Conservation (phyloP, 2,797 vertebrate genomes). For the Triplophysa yarkandensis region DNA sequence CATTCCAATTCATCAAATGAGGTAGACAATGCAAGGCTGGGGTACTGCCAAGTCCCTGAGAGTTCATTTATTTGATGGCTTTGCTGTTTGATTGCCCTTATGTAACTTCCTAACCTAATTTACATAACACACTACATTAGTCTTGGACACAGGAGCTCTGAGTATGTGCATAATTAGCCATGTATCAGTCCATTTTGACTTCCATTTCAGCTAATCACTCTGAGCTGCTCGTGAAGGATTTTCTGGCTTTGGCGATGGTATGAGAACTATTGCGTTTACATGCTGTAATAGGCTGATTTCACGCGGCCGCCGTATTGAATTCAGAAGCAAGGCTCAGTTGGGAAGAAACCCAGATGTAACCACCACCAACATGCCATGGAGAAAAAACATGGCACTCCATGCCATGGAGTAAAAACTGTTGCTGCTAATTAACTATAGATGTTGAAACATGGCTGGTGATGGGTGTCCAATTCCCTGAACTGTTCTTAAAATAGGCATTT, state of each 20-base stretch:
- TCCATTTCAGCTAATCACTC: conserved; percentile 65
- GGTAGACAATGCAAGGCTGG: conserved; percentile 26
- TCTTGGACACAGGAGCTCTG: conserved; percentile 64
- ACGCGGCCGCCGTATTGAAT: not conserved
- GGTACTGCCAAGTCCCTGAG: conserved; percentile 44
- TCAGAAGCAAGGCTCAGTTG: too few relatives aligned
- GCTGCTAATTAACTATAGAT: too few relatives aligned
- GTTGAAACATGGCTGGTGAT: too few relatives aligned
- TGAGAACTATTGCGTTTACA: not conserved
- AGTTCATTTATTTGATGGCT: conserved; percentile 48
- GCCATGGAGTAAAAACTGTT: too few relatives aligned
- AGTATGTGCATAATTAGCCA: conserved; percentile 70
- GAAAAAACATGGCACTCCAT: too few relatives aligned
- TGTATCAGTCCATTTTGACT: conserved; percentile 56
- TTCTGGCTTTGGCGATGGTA: not conserved
- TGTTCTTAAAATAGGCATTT: too few relatives aligned
- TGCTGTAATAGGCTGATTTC: not conserved
- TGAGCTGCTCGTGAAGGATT: conserved; percentile 50
- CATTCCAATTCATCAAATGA: conserved; percentile 32
- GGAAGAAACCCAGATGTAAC: too few relatives aligned
- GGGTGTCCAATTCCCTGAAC: too few relatives aligned
- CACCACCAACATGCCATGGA: too few relatives aligned
- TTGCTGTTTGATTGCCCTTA: conserved; percentile 69
- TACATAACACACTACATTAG: conserved; percentile 69
- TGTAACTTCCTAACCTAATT: conserved; percentile 67